Percentiles rank a stretch among this genome's conserved stretches.
These are phyloP conservation scores for Tiaroga cobitis DNA, from an alignment of 2,797 vertebrate genomes.

Conservation along the genomic window DNA sequence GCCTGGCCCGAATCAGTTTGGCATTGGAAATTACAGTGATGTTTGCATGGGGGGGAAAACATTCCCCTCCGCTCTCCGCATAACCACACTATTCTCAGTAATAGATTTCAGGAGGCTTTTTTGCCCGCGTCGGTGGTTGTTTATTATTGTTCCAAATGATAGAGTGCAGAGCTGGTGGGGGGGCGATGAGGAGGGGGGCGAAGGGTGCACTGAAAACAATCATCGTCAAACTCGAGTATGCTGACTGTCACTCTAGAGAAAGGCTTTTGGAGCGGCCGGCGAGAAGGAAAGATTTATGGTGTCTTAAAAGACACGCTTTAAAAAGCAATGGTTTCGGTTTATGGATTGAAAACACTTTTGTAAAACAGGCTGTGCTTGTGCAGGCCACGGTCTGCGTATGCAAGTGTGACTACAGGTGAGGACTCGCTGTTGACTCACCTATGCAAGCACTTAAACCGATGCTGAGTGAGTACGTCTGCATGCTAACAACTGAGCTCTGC, in stretches of 20 bases:
- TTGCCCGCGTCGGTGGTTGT: slow-evolving; percentile 69
- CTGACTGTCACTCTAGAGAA: slow-evolving; percentile 68
- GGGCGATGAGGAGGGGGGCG: slow-evolving; percentile 17
- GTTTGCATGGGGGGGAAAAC: slow-evolving; percentile 54
- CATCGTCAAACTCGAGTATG: slow-evolving; percentile 66
- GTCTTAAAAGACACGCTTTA: slow-evolving; percentile 71
- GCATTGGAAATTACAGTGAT: slow-evolving; percentile 77
- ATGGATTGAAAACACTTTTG: slow-evolving; percentile 50
- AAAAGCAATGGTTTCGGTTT: slow-evolving; percentile 54
- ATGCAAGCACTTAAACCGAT: slow-evolving; percentile 19
- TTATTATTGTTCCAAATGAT: slow-evolving; percentile 82
- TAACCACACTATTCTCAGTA: slow-evolving; percentile 73
- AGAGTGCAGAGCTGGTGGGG: slow-evolving; percentile 74
- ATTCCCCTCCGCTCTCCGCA: slow-evolving; percentile 52
- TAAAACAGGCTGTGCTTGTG: slow-evolving; percentile 14
- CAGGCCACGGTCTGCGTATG: slow-evolving; percentile 1
- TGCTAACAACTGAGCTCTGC: not conserved
- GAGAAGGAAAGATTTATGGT: slow-evolving; percentile 68
- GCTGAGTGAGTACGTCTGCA: not conserved
- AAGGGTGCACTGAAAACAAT: slow-evolving; percentile 66
- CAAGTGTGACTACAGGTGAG: slow-evolving; percentile 44
- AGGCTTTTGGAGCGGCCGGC: slow-evolving; percentile 45
- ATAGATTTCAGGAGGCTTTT: slow-evolving; percentile 76
- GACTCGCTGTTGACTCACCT: not conserved
- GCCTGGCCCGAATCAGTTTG: slow-evolving; percentile 77